These are phyloP conservation scores for Bradypus variegatus DNA, from an alignment of 2,797 vertebrate species.

Conservation along the genomic window DNA sequence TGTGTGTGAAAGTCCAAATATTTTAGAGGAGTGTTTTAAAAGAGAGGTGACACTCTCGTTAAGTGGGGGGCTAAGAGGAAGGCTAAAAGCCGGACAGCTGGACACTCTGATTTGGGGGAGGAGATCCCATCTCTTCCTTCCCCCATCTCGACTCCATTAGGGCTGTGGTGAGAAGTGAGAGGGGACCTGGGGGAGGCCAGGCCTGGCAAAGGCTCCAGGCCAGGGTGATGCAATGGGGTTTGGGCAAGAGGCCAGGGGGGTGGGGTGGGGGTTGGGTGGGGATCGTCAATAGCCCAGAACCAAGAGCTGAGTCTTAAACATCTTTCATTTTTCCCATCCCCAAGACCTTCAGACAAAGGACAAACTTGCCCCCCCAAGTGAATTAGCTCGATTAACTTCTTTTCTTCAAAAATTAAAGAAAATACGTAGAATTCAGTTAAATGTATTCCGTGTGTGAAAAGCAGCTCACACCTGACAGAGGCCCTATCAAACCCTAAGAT, in stretches of 20 bases:
- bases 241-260: slow-evolving; percentile 62
- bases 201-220: slow-evolving; percentile 49
- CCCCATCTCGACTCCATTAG: neutral
- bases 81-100: neutral
- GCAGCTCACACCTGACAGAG: slow-evolving; percentile 31
- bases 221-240: slow-evolving; percentile 63
- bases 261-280: slow-evolving; percentile 53
- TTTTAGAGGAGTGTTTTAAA: slow-evolving; percentile 38
- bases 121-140: neutral
- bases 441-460: neutral
- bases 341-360: slow-evolving; percentile 40
- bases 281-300: slow-evolving; percentile 53
- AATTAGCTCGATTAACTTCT: slow-evolving; percentile 30
- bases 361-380: neutral
- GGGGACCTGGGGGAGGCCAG: slow-evolving; percentile 46
- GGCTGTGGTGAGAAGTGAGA: slow-evolving; percentile 45
- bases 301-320: slow-evolving; percentile 50
- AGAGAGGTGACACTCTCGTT: neutral
- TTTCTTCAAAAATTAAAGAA: neutral
- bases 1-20: slow-evolving; percentile 32
- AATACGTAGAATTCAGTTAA: neutral
- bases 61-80: neutral
- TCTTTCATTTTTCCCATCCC: slow-evolving; percentile 41
- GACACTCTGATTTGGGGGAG: neutral
- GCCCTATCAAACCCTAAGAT: neutral